Conservation (phyloP, 23 tunicate genomes). For the Trididemnum miniatum region DNA sequence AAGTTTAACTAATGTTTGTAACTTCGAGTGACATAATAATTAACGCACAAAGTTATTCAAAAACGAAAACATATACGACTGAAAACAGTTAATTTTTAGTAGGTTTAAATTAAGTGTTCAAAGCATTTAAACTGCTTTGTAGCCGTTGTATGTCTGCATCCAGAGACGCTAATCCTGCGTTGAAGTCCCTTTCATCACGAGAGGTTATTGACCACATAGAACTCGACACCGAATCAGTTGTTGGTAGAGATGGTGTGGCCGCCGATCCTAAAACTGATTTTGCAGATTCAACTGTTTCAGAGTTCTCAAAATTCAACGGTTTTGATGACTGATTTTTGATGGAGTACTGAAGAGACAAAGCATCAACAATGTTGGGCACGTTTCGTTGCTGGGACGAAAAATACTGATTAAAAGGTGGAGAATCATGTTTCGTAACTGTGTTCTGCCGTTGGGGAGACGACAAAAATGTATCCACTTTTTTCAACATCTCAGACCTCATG, state of each 20-base stretch:
- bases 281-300: not conserved
- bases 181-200: conserved; percentile 65
- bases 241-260: conserved; percentile 4
- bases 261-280: conserved; percentile 7
- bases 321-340: not conserved
- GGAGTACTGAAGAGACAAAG: not conserved
- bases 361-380: not conserved
- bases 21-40: too few relatives aligned
- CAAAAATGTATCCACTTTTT: conserved; percentile 20
- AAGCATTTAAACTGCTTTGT: conserved; percentile 36
- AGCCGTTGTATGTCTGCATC: conserved; percentile 77
- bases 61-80: too few relatives aligned
- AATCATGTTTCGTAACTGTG: not conserved
- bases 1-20: too few relatives aligned
- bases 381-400: not conserved
- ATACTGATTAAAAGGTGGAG: not conserved
- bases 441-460: conserved; percentile 15
- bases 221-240: conserved; percentile 38
- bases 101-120: too few relatives aligned
- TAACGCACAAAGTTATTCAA: too few relatives aligned
- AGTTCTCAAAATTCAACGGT: not conserved
- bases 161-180: conserved; percentile 67
- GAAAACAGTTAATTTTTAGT: too few relatives aligned
- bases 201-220: conserved; percentile 61
- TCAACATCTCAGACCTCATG: conserved; percentile 5